Base-by-base conservation (phyloP, 2,888 invertebrate species). In the Lepidocyrtinus sp. region DNA sequence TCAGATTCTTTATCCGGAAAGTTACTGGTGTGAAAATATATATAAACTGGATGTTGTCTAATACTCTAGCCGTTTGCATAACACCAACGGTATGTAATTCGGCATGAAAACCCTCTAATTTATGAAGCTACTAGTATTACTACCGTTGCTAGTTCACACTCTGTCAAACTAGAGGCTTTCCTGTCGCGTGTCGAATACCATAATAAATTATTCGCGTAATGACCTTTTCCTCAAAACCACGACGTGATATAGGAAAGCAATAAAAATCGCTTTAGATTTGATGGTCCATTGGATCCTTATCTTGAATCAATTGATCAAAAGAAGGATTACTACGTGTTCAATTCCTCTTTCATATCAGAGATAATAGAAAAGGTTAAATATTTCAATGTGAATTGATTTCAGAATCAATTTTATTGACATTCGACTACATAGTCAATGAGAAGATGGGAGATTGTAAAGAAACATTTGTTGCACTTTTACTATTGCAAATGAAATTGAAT, bases 191-290 rank as follows among this genome's bases (percentile, higher is more conserved):
- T 50, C 67, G 21, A 67, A 9, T 7, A 17, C 24, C 21, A 65
- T 12, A 36, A 12, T 15, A 25, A 17, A 71, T n/a, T n/a, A 71
- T 36, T 62, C 12, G 45, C 62, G 21, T 62, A 71, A 62, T 71
- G 71, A 71, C 71, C 62, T 71, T 71, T 62, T 19, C 21, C 46
- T 19, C 25, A 26, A 46, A 50, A 3, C 17, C 68, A 12, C 50
- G 50, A 50, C n/a, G 65, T 65, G 1, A 22, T n/a, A 67, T 46
- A 45, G 45, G 19, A 64, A 19, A 12, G 27, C 5, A 26, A 15
- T 15, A 19, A 19, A 64, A n/a, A n/a, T n/a, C 36, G 27, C 5
- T 26, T 64, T 64, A 61, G n/a, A n/a, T n/a, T 9, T 64, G 19
- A 62, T 15, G 21, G 22, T 12, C 46, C 22, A 67, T 5, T 67